A percentile compares a stretch with the other conserved stretches of the same genome.
Evolutionary conservation across 2,797 vertebrate species (phyloP).

Genomic region (Labroides dimidiatus): DNA sequence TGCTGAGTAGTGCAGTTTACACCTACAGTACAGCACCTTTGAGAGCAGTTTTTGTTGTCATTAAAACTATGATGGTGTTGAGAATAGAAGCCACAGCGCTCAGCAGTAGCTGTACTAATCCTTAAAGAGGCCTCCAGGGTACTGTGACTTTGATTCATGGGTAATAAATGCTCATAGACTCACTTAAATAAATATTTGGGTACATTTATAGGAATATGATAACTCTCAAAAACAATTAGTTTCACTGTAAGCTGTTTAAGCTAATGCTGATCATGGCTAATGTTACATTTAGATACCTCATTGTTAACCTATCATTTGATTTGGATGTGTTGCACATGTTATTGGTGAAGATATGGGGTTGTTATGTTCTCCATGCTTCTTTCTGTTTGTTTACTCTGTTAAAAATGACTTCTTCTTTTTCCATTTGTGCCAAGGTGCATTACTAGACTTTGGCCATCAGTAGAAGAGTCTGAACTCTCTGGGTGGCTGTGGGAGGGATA

Average conservation of each 20-base stretch:
- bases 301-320: background rate
- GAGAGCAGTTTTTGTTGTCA: background rate
- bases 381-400: background rate
- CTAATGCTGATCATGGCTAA: background rate
- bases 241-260: background rate
- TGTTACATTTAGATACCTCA: background rate
- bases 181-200: background rate
- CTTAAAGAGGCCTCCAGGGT: background rate
- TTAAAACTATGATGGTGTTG: background rate
- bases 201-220: slow-evolving; percentile 2
- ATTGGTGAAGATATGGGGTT: too few species aligned
- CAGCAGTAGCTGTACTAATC: slow-evolving; percentile 1
- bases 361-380: background rate
- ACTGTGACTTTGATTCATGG: background rate
- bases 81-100: slow-evolving; percentile 1
- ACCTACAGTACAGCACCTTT: slow-evolving; percentile 3
- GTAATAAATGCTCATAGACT: background rate
- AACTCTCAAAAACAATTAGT: background rate
- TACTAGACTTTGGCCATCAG: too few species aligned
- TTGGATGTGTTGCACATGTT: background rate
- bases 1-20: slow-evolving; percentile 9
- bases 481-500: background rate
- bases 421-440: background rate
- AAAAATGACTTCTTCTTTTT: background rate
- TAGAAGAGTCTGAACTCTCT: background rate